A percentile compares a stretch with the other conserved stretches of the same genome.
These are phyloP conservation scores for Busseola fusca DNA, from an alignment of 2,888 invertebrate genomes.

Conservation along the genomic window DNA sequence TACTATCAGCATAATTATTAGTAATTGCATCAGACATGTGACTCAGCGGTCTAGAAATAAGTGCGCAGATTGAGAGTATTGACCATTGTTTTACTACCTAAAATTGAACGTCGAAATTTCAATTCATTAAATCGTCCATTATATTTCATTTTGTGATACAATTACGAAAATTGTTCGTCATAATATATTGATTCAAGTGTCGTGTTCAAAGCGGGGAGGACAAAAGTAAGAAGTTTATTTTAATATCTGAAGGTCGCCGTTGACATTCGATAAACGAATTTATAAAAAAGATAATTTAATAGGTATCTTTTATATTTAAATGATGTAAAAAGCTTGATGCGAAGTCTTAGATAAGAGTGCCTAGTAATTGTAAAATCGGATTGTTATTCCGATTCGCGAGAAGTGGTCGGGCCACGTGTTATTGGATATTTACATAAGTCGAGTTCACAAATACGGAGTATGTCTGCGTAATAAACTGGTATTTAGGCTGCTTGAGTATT, in stretches of 20 bases:
- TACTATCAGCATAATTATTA: conserved; percentile 1
- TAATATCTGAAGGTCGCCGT: conserved; percentile 56
- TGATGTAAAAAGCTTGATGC: conserved; percentile 29
- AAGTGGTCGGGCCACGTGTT: conserved; percentile 34
- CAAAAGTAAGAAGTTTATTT: conserved; percentile 17
- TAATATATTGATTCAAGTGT: conserved; percentile 63
- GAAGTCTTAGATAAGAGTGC: conserved; percentile 35
- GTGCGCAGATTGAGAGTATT: conserved; percentile 19
- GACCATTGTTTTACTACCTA: conserved; percentile 17
- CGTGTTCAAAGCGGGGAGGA: conserved; percentile 42
- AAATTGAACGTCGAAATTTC: conserved; percentile 12
- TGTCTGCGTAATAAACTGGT: conserved; percentile 33
- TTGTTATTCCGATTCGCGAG: conserved; percentile 24
- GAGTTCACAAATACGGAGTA: conserved; percentile 3
- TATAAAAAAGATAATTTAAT: conserved; percentile 34
- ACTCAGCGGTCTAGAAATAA: conserved; percentile 17
- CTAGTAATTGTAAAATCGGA: conserved; percentile 37
- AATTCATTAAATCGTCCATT: conserved; percentile 6
- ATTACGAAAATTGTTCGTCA: conserved; percentile 31
- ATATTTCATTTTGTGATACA: conserved; percentile 4
- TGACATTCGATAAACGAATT: conserved; percentile 49
- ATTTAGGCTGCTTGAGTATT: neutral
- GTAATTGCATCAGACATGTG: conserved; percentile 15
- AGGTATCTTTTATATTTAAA: conserved; percentile 24
- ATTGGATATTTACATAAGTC: conserved; percentile 39